Evolutionary conservation across 2,113 vertebrate species (phyloP).

Genomic region (Zonotrichia leucophrys): DNA sequence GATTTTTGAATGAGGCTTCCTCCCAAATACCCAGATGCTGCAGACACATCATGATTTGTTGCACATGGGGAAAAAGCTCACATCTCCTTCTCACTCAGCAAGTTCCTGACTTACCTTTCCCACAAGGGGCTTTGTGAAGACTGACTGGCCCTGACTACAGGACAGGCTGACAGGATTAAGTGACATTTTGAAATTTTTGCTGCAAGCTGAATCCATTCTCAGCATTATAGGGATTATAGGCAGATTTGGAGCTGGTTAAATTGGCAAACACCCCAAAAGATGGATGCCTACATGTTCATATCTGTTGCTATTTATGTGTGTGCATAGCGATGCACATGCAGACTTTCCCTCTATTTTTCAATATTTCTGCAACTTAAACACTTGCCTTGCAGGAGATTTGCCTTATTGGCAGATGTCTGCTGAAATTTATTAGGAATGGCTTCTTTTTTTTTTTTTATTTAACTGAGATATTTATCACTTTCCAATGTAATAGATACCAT

Average conservation of each 20-base stretch:
- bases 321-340: background rate
- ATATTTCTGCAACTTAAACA: background rate
- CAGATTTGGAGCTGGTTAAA: background rate
- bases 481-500: background rate
- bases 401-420: background rate
- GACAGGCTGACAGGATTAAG: background rate
- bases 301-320: background rate
- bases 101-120: background rate
- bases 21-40: background rate
- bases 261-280: background rate
- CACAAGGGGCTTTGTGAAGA: background rate
- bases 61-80: background rate
- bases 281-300: background rate
- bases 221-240: background rate
- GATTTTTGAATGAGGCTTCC: background rate
- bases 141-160: background rate
- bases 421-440: background rate
- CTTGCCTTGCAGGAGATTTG: background rate
- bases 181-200: background rate
- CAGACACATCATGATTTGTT: rapidly evolving
- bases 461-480: background rate
- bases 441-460: background rate
- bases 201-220: background rate
- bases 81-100: background rate
- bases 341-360: background rate